Evolutionary conservation across 2,797 vertebrate species (phyloP).

Genomic region (Mus minutoides): DNA sequence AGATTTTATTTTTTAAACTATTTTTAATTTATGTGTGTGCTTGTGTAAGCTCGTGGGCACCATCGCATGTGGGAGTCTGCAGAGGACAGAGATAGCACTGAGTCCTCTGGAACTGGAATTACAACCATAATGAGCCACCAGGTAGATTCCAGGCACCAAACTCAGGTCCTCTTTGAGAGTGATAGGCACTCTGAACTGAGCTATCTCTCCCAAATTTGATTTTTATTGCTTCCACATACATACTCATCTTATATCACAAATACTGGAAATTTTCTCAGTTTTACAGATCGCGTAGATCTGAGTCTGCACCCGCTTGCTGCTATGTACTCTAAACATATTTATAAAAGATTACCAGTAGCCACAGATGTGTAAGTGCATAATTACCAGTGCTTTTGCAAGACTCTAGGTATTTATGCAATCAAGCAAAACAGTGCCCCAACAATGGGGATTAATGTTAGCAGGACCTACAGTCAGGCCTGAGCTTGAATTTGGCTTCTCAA

Average conservation of each 20-base stretch:
- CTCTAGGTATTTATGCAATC: conserved; percentile 38
- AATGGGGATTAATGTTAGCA: conserved; percentile 38
- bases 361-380: not conserved
- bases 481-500: conserved; percentile 39
- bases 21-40: not conserved
- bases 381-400: conserved; percentile 61
- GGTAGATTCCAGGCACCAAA: not conserved
- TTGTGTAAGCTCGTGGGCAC: not conserved
- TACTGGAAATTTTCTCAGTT: not conserved
- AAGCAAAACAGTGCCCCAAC: conserved; percentile 24
- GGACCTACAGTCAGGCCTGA: conserved; percentile 36
- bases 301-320: not conserved
- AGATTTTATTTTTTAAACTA: not conserved
- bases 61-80: not conserved
- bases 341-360: not conserved
- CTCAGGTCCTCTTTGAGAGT: not conserved
- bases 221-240: not conserved
- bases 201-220: not conserved
- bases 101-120: not conserved
- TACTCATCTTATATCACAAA: not conserved
- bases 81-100: not conserved
- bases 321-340: not conserved
- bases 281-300: not conserved
- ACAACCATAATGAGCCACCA: not conserved
- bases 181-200: not conserved